A percentile compares a stretch with the other conserved stretches of the same genome.
phyloP scores from a whole-genome alignment of 1,140 invertebrate species.

The Telenomus remus region DNA sequence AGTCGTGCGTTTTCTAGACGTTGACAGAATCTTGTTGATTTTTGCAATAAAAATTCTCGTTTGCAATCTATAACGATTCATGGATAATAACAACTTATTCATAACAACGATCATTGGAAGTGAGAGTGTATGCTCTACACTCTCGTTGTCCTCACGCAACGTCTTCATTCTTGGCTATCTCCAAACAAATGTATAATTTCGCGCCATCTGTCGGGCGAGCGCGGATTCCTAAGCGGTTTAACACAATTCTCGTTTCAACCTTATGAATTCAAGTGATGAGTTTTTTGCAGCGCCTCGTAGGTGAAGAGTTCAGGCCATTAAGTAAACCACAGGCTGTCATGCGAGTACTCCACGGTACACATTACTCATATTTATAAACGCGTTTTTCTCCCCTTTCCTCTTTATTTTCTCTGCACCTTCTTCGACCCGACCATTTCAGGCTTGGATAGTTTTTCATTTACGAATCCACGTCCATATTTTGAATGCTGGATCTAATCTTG shows the following conservation, averaged over 20 bases:
- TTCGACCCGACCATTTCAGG: too few species aligned
- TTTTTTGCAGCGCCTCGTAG: constrained; percentile 61
- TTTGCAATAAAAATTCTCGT: constrained; percentile 20
- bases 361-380: constrained; percentile 58
- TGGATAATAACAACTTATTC: constrained; percentile 39
- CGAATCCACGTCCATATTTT: too few species aligned
- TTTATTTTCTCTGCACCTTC: constrained; percentile 21
- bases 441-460: too few species aligned
- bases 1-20: too few species aligned
- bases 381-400: constrained; percentile 24
- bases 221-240: constrained; percentile 19
- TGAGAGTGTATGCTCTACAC: background rate
- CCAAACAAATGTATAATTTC: constrained; percentile 53
- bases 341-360: constrained; percentile 56
- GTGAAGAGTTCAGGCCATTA: constrained; percentile 70
- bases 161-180: constrained; percentile 54
- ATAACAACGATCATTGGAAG: constrained; percentile 11
- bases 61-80: constrained; percentile 13
- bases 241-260: constrained; percentile 26
- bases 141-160: constrained; percentile 34
- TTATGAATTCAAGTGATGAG: constrained; percentile 20
- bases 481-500: too few species aligned
- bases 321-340: constrained; percentile 54
- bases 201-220: constrained; percentile 42
- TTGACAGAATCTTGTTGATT: constrained; percentile 33